Percentiles rank a stretch among this genome's conserved stretches.
Evolutionary conservation across 2,888 invertebrate species (phyloP).

Genomic region (Mellilla xanthometata): DNA sequence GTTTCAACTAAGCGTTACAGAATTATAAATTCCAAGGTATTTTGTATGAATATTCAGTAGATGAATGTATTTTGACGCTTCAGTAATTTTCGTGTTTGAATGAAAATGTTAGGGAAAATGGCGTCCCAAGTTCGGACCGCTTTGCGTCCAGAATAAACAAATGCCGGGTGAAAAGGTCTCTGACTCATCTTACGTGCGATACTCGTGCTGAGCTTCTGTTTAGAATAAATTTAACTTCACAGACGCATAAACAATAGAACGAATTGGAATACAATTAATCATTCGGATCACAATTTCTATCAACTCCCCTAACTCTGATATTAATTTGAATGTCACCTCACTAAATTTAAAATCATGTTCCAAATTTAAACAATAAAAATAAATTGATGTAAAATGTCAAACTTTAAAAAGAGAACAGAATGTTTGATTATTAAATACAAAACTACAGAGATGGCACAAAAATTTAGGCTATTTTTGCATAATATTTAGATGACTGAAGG

Average conservation of each 20-base stretch:
- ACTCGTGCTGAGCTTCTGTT: constrained; percentile 58
- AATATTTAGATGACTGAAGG: constrained; percentile 32
- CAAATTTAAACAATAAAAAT: constrained; percentile 1
- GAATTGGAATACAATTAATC: constrained; percentile 37
- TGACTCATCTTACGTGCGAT: constrained; percentile 67
- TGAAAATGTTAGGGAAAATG: constrained; percentile 63
- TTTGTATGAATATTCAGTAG: constrained; percentile 58
- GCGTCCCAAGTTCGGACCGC: constrained; percentile 49
- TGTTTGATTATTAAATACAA: constrained; percentile 13
- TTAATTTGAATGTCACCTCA: constrained; percentile 7
- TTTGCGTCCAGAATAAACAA: constrained; percentile 71
- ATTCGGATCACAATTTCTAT: constrained; percentile 27
- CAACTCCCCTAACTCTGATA: constrained; percentile 2
- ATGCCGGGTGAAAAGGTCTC: constrained; percentile 69
- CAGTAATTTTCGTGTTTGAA: constrained; percentile 33
- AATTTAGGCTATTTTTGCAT: constrained; percentile 20
- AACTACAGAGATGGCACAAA: constrained; percentile 20
- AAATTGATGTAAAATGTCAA: neutral
- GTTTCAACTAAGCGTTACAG: constrained; percentile 35
- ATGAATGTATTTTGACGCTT: constrained; percentile 32
- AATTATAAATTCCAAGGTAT: constrained; percentile 44
- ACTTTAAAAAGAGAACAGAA: constrained; percentile 4
- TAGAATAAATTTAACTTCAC: constrained; percentile 69
- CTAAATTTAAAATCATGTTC: neutral
- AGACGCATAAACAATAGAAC: constrained; percentile 45